These are phyloP conservation scores for Macaca mulatta DNA, from an alignment of 2,113 vertebrate genomes.

Conservation along the genomic window DNA sequence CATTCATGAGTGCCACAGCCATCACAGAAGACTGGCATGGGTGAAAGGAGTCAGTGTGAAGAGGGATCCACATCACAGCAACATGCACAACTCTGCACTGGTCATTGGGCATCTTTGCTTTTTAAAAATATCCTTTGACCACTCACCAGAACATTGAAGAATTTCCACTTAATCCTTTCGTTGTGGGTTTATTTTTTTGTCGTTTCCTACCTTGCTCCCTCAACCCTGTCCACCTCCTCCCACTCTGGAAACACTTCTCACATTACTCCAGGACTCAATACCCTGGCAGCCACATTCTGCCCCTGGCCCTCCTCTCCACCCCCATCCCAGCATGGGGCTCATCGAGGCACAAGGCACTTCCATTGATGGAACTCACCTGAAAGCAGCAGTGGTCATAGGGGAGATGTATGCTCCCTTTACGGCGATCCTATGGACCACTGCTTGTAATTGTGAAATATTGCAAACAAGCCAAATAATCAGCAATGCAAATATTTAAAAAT, in stretches of 20 bases:
- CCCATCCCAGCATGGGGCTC: no score
- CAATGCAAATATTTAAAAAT: background rate
- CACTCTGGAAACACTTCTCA: background rate
- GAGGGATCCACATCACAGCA: fast-evolving
- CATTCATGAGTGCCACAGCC: fast-evolving
- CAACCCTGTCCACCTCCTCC: background rate
- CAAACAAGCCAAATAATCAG: background rate
- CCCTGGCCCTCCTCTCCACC: background rate
- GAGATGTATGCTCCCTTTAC: background rate
- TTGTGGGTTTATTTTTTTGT: background rate
- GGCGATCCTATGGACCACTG: background rate
- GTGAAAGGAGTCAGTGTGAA: fast-evolving
- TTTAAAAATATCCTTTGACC: background rate
- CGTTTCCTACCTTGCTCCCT: background rate
- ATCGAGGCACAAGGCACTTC: fast-evolving
- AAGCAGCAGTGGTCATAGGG: fast-evolving
- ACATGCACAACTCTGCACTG: background rate
- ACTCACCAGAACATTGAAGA: fast-evolving
- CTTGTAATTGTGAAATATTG: background rate
- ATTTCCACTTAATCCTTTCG: background rate
- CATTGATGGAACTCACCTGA: no score
- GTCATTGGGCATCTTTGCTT: no score
- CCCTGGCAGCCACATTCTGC: background rate
- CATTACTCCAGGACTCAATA: background rate
- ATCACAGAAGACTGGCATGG: no score